Evolutionary conservation across 1,140 invertebrate species (phyloP).

Genomic region (Listronotus oregonensis): DNA sequence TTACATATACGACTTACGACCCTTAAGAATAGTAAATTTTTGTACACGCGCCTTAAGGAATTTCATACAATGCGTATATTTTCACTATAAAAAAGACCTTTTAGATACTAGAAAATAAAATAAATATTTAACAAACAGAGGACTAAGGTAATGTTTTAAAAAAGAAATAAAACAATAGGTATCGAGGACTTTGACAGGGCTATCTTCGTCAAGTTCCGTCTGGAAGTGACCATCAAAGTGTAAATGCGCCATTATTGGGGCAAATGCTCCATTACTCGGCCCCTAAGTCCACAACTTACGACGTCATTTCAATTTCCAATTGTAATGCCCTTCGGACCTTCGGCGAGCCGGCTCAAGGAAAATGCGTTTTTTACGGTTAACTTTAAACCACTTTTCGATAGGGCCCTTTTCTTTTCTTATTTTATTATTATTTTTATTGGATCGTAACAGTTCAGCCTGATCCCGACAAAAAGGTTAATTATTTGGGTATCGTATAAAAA

Average conservation of each 20-base stretch:
- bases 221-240: constrained; percentile 44
- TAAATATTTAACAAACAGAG: too few species aligned
- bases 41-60: too few species aligned
- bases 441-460: constrained; percentile 41
- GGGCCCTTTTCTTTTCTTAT: constrained; percentile 33
- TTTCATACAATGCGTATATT: too few species aligned
- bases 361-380: constrained; percentile 47
- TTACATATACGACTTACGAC: too few species aligned
- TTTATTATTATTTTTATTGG: constrained; percentile 47
- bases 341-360: constrained; percentile 36
- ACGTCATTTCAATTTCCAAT: constrained; percentile 55
- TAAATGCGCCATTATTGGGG: constrained; percentile 50
- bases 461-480: constrained; percentile 36
- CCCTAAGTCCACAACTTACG: constrained; percentile 50
- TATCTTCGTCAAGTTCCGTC: constrained; percentile 18
- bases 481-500: constrained; percentile 31
- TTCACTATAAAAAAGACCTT: too few species aligned
- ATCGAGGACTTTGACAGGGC: neutral
- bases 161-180: neutral
- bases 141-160: too few species aligned
- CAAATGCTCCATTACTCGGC: constrained; percentile 47
- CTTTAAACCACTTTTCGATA: constrained; percentile 43
- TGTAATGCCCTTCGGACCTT: constrained; percentile 44
- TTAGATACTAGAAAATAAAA: too few species aligned
- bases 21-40: too few species aligned